Percentiles rank a stretch among this genome's conserved stretches.
Evolutionary conservation across 2,113 vertebrate species (phyloP).

Genomic region (Hippopotamus amphibius): DNA sequence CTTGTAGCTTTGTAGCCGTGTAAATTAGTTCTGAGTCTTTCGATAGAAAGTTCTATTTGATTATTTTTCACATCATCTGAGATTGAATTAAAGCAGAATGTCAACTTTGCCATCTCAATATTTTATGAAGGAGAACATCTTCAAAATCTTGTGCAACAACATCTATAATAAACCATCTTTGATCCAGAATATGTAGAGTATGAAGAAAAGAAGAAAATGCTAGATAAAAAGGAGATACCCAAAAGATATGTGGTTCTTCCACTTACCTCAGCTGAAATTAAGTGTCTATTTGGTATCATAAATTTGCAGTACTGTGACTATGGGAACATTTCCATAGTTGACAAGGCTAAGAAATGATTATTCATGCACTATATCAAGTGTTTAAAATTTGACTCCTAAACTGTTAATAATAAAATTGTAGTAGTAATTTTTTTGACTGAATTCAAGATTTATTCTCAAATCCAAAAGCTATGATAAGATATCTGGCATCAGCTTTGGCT

Average conservation of each 20-base stretch:
- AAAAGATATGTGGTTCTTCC: neutral
- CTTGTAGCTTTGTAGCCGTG: neutral
- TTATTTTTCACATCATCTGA: slow-evolving; percentile 35
- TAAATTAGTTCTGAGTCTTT: neutral
- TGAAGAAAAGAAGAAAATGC: slow-evolving; percentile 46
- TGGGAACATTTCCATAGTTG: neutral
- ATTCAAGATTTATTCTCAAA: slow-evolving; percentile 36
- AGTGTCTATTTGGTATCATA: slow-evolving; percentile 4
- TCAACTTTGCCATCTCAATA: slow-evolving; percentile 41
- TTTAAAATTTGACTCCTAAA: slow-evolving; percentile 26
- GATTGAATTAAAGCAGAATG: slow-evolving; percentile 28
- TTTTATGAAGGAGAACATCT: slow-evolving; percentile 33
- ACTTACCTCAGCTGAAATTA: neutral
- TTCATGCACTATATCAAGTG: neutral
- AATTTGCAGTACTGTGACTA: neutral
- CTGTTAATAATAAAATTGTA: neutral
- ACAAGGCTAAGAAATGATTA: slow-evolving; percentile 35
- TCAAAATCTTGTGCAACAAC: neutral
- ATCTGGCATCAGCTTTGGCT: neutral
- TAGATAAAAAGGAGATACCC: neutral
- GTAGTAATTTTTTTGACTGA: neutral
- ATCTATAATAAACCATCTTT: slow-evolving; percentile 53
- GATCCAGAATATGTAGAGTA: neutral
- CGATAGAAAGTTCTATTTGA: slow-evolving; percentile 13
- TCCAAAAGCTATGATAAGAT: neutral